Evolutionary conservation across 2,888 invertebrate genomes (phyloP), one percentile per base, ranked within the genome.

Genomic region (Pseudolycoriella hygida): DNA sequence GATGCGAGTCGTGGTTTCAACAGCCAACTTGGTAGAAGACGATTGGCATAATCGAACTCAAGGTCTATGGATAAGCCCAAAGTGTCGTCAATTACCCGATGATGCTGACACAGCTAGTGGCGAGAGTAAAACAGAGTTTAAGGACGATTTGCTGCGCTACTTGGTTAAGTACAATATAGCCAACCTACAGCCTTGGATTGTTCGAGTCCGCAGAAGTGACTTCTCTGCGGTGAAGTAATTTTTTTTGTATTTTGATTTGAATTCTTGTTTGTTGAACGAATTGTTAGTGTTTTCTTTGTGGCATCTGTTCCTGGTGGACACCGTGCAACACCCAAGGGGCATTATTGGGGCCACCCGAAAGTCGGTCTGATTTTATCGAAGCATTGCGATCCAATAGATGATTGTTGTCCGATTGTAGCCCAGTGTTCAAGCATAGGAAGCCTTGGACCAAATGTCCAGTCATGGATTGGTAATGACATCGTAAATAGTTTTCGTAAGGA

Each of bases 31-130:
- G 3, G 84, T 93, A 53, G 70, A 78, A 18, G 80, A 83, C 50
- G 96, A 97, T 63, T 97, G 96, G 96, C 77, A 84, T 55, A 85
- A 93, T 60, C 77, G 92, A 53, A 89, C 92, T 1, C 94, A 97
- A 64, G 92, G 92, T 76, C 64, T 93, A 10, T 94, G 94, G 94
- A 71, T 94, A 25, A 89, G 92, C 57, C 90, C 90, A 0, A 60
- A 70, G 30, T 80, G 90, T 53, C 78, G 82, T 0, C 69, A 67
- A 38, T 57, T 87, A 42, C 70, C 76, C 0, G 57, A 69, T 1
- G 63, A 65, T 2, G 65, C 74, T 1, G 67, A 68, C 49, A 65
- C 67, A 1, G 61, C 59, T 3, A 62, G 64, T 11, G 90, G 88
- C 0, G 92, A 93, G 49, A 87, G 90, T 17, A 71, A 74, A 0